These are phyloP conservation scores for Schizopygopsis pylzovi DNA, from an alignment of 2,797 vertebrate genomes.

Conservation along the genomic window DNA sequence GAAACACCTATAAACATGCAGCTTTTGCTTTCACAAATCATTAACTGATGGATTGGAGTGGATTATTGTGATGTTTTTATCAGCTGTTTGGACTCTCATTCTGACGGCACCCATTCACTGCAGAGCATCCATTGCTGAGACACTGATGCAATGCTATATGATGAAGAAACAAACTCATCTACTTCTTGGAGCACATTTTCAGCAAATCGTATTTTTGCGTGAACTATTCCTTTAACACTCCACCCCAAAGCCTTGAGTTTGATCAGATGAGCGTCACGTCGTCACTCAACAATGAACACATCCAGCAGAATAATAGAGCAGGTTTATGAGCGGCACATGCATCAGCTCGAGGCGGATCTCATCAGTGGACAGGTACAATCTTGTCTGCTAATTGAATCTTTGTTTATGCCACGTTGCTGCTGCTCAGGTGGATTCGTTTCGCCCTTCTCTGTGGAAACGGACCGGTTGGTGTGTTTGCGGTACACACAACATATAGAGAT, in stretches of 20 bases:
- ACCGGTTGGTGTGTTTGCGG: slow-evolving; percentile 60
- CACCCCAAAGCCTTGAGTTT: slow-evolving; percentile 20
- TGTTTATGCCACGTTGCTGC: slow-evolving; percentile 48
- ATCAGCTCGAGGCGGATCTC: slow-evolving; percentile 62
- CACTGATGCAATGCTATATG: not conserved
- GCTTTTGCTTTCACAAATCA: not conserved
- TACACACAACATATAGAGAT: not conserved
- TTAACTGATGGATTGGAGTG: not conserved
- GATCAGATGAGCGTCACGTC: slow-evolving; percentile 28
- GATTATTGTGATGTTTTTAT: not conserved
- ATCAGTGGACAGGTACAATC: slow-evolving; percentile 58
- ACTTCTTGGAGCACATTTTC: not conserved
- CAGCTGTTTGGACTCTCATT: not conserved
- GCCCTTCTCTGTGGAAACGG: slow-evolving; percentile 61
- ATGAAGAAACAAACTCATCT: not conserved
- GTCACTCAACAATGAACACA: not conserved
- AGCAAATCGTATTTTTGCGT: not conserved
- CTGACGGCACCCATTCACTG: not conserved
- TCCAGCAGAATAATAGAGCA: slow-evolving; percentile 30
- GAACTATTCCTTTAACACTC: not conserved
- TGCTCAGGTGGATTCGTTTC: slow-evolving; percentile 63
- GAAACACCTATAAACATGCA: not conserved
- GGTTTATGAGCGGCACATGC: slow-evolving; percentile 64
- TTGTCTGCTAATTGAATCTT: slow-evolving; percentile 71
- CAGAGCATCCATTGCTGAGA: not conserved